Conservation (phyloP, 2,797 vertebrate genomes). For the Champsocephalus esox region DNA sequence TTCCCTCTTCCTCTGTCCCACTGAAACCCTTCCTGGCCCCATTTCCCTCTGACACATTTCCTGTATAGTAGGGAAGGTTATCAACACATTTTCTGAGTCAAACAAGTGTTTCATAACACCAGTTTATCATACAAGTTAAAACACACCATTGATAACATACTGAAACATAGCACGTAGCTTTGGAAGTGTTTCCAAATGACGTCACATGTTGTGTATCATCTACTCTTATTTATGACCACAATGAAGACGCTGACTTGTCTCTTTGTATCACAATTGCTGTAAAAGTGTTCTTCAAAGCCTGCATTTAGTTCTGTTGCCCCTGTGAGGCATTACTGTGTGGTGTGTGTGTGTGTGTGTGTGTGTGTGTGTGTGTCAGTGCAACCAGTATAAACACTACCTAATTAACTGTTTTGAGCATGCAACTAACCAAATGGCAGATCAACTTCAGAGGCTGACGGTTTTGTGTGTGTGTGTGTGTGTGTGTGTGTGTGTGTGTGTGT, state of each 20-base stretch:
- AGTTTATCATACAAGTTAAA: slow-evolving; percentile 10
- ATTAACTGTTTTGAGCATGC: slow-evolving; percentile 55
- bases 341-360: background rate
- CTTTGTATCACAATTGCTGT: background rate
- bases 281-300: background rate
- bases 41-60: slow-evolving; percentile 79
- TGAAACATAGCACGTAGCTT: background rate
- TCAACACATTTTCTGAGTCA: slow-evolving; percentile 66
- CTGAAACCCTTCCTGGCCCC: slow-evolving; percentile 7
- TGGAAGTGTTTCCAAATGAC: background rate
- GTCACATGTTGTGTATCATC: background rate
- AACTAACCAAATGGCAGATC: slow-evolving; percentile 63
- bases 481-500: slow-evolving; percentile 18
- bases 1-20: slow-evolving; percentile 26
- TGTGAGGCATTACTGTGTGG: slow-evolving; percentile 14
- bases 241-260: slow-evolving; percentile 1
- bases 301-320: slow-evolving; percentile 14
- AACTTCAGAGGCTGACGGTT: slow-evolving; percentile 56
- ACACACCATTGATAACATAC: background rate
- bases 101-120: slow-evolving; percentile 47
- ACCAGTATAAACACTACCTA: slow-evolving; percentile 51
- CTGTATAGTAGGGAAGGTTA: slow-evolving; percentile 64
- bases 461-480: slow-evolving; percentile 14
- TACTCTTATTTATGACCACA: background rate
- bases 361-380: slow-evolving; percentile 8